These are phyloP conservation scores for Lophura nycthemera DNA, from an alignment of 2,113 vertebrate species.

Conservation along the genomic window DNA sequence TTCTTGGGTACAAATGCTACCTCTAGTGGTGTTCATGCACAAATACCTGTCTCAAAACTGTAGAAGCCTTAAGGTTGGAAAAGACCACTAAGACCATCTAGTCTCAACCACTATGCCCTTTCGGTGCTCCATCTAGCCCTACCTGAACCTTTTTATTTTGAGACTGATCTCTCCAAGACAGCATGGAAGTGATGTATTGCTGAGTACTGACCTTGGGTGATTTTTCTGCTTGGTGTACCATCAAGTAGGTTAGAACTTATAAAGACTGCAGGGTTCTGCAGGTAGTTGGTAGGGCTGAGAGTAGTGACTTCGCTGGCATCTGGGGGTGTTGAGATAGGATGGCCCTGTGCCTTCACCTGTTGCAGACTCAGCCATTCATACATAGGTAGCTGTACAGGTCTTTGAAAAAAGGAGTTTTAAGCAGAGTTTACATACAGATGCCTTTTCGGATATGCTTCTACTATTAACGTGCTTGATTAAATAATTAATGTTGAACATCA, in stretches of 20 bases:
- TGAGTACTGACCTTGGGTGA: neutral
- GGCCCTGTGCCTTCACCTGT: neutral
- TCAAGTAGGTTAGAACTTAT: fast-evolving
- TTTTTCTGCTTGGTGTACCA: neutral
- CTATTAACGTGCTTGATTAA: neutral
- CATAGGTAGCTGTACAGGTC: neutral
- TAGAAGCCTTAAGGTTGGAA: too few species aligned
- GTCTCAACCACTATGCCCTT: too few species aligned
- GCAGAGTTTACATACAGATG: neutral
- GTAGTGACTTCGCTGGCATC: neutral
- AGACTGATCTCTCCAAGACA: neutral
- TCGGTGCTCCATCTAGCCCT: too few species aligned
- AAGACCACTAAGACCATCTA: too few species aligned
- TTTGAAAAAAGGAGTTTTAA: neutral
- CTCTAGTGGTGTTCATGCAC: neutral
- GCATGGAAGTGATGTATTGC: fast-evolving
- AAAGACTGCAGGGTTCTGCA: neutral
- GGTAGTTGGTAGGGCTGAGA: neutral
- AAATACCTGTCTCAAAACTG: neutral
- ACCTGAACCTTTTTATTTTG: neutral
- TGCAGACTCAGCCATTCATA: neutral
- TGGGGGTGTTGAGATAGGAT: neutral
- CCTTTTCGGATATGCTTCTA: neutral
- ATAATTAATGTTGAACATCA: neutral
- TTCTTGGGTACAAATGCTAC: neutral